These are phyloP conservation scores for Malthinus flaveolus DNA, from an alignment of 2,888 invertebrate species.

Conservation along the genomic window DNA sequence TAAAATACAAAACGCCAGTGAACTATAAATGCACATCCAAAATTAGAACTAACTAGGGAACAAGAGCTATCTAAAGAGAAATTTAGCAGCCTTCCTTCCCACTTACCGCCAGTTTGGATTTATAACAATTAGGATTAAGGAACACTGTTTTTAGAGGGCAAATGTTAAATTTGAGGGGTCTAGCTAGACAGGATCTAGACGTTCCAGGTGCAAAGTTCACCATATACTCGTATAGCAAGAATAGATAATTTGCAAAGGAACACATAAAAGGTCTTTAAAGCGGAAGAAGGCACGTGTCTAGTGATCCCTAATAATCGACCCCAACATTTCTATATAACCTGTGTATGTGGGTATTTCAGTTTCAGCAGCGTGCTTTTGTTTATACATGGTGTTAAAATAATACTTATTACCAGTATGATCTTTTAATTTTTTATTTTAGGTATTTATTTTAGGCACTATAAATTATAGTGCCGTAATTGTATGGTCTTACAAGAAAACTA, in stretches of 20 bases:
- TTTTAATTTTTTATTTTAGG: too few relatives aligned
- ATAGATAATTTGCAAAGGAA: conserved; percentile 10
- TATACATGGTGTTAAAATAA: too few relatives aligned
- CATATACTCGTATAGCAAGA: conserved; percentile 12
- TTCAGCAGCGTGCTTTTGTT: too few relatives aligned
- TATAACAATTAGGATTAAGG: conserved; percentile 22
- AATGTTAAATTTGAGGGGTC: conserved; percentile 33
- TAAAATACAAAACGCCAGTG: neutral
- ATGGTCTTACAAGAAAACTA: too few relatives aligned
- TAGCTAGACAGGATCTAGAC: conserved; percentile 33
- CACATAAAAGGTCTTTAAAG: conserved; percentile 7
- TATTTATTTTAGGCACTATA: too few relatives aligned
- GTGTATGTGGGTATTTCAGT: too few relatives aligned
- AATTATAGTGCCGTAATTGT: too few relatives aligned
- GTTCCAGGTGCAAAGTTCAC: conserved; percentile 28
- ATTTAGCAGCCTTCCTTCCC: conserved; percentile 4
- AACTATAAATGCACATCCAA: conserved; percentile 1
- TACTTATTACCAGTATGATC: too few relatives aligned
- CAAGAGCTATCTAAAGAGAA: neutral
- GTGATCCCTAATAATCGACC: conserved; percentile 24
- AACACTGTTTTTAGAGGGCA: conserved; percentile 20
- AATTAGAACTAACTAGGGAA: conserved; percentile 1
- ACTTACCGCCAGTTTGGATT: conserved; percentile 15
- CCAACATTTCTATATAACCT: conserved; percentile 5
- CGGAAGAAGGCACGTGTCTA: conserved; percentile 20